Conservation (phyloP, 2,888 invertebrate genomes). For the Stenoptilia bipunctidactyla region DNA sequence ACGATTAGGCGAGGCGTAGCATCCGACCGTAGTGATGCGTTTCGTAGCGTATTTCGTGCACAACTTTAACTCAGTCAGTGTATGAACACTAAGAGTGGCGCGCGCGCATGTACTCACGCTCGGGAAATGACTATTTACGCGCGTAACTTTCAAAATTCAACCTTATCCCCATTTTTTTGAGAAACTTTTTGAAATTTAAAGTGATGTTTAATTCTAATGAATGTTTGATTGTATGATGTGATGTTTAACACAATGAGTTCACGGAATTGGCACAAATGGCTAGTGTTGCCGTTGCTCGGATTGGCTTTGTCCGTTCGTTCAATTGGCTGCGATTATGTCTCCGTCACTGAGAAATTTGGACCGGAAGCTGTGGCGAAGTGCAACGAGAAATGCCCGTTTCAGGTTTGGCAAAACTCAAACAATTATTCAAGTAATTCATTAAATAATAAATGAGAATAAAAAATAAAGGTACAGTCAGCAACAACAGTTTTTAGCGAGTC, state of each 20-base stretch:
- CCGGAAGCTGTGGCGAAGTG: constrained; percentile 64
- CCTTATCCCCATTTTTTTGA: background rate
- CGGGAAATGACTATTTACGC: background rate
- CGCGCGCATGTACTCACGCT: background rate
- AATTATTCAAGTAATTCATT: no score
- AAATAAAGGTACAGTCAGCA: no score
- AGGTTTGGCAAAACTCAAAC: constrained; percentile 54
- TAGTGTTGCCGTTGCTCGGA: constrained; percentile 65
- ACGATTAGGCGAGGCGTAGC: no score
- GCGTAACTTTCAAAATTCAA: background rate
- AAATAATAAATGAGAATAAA: no score
- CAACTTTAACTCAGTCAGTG: no score
- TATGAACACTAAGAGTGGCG: no score
- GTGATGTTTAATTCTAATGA: constrained; percentile 1
- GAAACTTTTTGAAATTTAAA: background rate
- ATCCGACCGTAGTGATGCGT: no score
- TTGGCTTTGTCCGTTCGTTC: constrained; percentile 68
- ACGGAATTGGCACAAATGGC: constrained; percentile 69
- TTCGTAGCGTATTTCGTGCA: no score
- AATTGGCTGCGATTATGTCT: constrained; percentile 68
- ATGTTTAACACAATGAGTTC: constrained; percentile 51
- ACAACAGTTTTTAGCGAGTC: no score
- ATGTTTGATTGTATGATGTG: background rate
- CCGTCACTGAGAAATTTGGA: constrained; percentile 69
- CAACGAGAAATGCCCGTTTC: constrained; percentile 66